Evolutionary conservation across 2,888 invertebrate genomes (phyloP), one percentile per base, ranked within the genome.

Genomic region (Ditula angustiorana): DNA sequence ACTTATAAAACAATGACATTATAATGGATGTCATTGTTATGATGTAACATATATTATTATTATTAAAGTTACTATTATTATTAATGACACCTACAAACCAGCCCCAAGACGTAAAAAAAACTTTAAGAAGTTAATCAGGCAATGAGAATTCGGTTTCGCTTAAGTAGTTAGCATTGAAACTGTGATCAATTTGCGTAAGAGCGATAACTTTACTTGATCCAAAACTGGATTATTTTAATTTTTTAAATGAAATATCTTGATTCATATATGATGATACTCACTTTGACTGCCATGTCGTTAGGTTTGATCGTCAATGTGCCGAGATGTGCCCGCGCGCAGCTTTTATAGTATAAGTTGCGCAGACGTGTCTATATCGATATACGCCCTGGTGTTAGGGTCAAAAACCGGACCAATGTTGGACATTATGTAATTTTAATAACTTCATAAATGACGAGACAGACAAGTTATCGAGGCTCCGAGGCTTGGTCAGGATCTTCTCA

Each of bases 231-330:
- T 21, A 41, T 47, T 33, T 23, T 41, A 26, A 61, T 59, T 56
- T 28, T 30, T 46, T 28, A 47, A 26, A 49, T 2, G 26, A 41
- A 35, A 23, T 30, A 7, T 26, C 16, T 13, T 7, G n/a, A 35
- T 50, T 33, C 53, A 50, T 13, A 28, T 58, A 26, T 10, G 49
- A 53, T 21, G 63, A 30, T 72, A 87, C 90, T 90, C 74, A 91
- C 90, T 88, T 86, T 86, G 71, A 85, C 86, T 73, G 82, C 82
- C 91, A 91, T 91, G 85, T 87, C 85, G 86, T 77, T 77, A 78
- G 78, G 75, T 76, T 75, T 76, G 79, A 70, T 81, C 75, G 78
- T 76, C 78, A 87, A 79, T 90, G 86, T 80, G 77, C 71, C 74
- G 64, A 66, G 72, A 74, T 67, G 68, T 60, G 26, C 66, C 55